Evolutionary conservation across 2,888 invertebrate genomes (phyloP), one percentile per base, ranked within the genome.

Genomic region (Tortricodes alternella): DNA sequence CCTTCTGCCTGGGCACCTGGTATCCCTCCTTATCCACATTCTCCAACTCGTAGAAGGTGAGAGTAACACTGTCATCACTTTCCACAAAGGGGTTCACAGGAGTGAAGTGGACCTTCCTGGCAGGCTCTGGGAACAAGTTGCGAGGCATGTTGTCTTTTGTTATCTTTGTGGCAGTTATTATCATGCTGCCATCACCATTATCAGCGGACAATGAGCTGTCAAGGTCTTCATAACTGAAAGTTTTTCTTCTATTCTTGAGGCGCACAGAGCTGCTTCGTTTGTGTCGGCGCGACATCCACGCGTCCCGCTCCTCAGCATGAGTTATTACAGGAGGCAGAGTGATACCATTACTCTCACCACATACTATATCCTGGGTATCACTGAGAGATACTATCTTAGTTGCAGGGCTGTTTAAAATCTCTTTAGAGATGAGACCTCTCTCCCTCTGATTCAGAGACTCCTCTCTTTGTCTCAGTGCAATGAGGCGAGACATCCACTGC

Each of bases 181-280:
- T 74, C 35, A 92, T 83, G 46, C 92, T 92, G 21, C 85, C 74
- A 52, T 93, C 93, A 0, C 92, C 92, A 2, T 89, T 73, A 59
- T 92, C 93, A 0, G 93, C 93, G 0, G 93, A 93, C 38, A 93
- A 74, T 0, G 93, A 92, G 62, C 92, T 92, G 69, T 93, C 92
- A 21, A 93, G 74, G 62, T 93, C 93, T 50, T 92, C 92, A 59
- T 92, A 92, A 0, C 76, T 82, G 21, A 71, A 83, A 61, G 79
- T 86, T 71, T 83, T 79, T 53, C 88, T 76, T 49, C 82, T 80
- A 1, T 67, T 66, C 11, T 78, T 74, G 2, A 73, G 46, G 18
- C 83, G 79, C 51, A 76, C 66, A 0, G 86, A 84, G 48, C 75
- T 69, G 0, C 75, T 62, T 24, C 81, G 78, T 11, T 70, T 82